These are phyloP conservation scores for Osmerus mordax DNA, from an alignment of 2,113 vertebrate genomes.

Conservation along the genomic window DNA sequence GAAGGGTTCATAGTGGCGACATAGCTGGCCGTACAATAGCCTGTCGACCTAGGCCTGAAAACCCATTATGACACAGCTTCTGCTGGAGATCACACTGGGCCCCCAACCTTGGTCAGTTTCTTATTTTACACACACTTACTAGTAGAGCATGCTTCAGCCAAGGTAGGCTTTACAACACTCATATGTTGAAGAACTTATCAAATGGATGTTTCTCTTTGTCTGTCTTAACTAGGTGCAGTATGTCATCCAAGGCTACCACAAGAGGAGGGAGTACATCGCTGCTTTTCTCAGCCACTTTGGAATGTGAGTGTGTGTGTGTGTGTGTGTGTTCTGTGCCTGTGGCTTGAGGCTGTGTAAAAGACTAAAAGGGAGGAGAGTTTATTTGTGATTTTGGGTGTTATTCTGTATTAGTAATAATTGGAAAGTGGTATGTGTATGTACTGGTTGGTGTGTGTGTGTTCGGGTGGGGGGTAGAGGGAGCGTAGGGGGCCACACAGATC, in stretches of 20 bases:
- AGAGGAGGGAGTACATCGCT: constrained; percentile 96
- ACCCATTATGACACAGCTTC: no score
- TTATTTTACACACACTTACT: no score
- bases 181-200: no score
- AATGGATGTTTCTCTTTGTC: background rate
- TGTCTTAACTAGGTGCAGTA: constrained; percentile 87
- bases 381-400: background rate
- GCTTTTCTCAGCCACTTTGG: constrained; percentile 99
- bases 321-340: background rate
- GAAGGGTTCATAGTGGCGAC: no score
- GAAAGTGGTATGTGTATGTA: background rate
- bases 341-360: background rate
- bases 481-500: background rate
- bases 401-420: background rate
- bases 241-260: constrained; percentile 98
- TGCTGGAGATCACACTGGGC: no score
- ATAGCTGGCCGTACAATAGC: no score
- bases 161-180: no score
- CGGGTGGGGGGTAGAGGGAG: background rate
- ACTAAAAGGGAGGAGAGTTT: background rate
- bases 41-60: no score
- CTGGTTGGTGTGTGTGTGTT: no score
- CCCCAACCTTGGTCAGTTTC: no score
- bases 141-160: no score
- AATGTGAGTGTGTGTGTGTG: constrained; percentile 80